Evolutionary conservation across 1,140 invertebrate genomes (phyloP), one percentile per base, ranked within the genome.

Genomic region (Diachasmimorpha longicaudata): DNA sequence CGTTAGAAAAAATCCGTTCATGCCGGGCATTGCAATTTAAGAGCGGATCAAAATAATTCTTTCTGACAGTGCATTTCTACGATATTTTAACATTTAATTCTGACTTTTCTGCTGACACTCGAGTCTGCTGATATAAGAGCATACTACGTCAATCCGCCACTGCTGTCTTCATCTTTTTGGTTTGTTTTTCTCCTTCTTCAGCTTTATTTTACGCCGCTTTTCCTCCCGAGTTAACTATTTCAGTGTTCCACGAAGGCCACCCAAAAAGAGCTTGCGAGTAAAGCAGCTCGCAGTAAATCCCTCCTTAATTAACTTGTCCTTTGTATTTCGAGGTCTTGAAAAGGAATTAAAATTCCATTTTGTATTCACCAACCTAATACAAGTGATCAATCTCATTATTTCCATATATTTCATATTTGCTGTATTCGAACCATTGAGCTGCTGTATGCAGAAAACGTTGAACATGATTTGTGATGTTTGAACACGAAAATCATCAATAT

Each of bases 251-350:
- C 14, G 44, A 31, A 58, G 39, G 39, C 42, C 63, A 16, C 25
- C 11, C 21, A 37, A 67, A 46, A 75, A 75, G 63, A 55, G 74
- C 70, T 68, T 36, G 66, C 39, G 58, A 67, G n/a, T 36, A 48
- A 46, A 69, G 70, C 63, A 42, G 67, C 72, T 79, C 80, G 78
- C 80, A 72, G 81, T 76, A 81, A 85, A 84, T 85, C 80, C 79
- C 74, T 78, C 80, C 82, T 82, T 85, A 85, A 86, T 86, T 84
- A 85, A 85, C 85, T 86, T 83, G 83, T 83, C 82, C 76, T 84
- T 84, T 82, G 85, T 83, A 85, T 82, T 81, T 83, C 80, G 58
- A 14, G 23, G 19, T 63, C 58, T 31, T 63, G 19, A 19, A 19
- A 44, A 66, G 39, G n/a, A 44, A 48, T 70, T 46, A 52, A 70